Conservation (phyloP, 1,140 invertebrate genomes). For the Berghia stephanieae region DNA sequence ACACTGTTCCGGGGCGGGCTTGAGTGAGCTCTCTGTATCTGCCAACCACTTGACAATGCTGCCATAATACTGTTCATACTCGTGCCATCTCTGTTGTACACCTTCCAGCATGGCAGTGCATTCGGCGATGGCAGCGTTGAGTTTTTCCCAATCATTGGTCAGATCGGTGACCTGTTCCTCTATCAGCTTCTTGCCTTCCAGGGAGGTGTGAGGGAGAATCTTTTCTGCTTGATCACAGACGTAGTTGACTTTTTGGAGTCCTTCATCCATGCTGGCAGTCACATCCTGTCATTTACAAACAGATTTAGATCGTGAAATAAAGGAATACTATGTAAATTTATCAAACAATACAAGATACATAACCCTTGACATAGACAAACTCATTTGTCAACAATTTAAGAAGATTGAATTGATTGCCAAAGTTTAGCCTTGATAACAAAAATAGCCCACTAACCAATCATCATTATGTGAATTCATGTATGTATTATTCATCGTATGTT, state of each 20-base stretch:
- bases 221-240: conserved; percentile 77
- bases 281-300: no score
- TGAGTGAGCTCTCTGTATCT: conserved; percentile 66
- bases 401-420: no score
- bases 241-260: conserved; percentile 59
- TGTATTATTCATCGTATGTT: no score
- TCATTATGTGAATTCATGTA: no score
- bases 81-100: conserved; percentile 83
- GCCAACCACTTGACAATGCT: conserved; percentile 83
- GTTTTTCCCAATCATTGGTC: conserved; percentile 86
- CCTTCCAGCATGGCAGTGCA: conserved; percentile 81
- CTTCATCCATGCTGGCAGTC: conserved; percentile 59
- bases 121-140: conserved; percentile 83
- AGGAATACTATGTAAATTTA: no score
- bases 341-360: no score
- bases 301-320: no score
- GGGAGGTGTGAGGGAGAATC: conserved; percentile 82
- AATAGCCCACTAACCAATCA: no score
- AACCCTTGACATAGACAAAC: no score
- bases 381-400: no score
- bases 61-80: conserved; percentile 81
- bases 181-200: conserved; percentile 86
- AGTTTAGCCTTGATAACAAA: no score
- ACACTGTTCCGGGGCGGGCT: conserved; percentile 71
- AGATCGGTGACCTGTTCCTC: conserved; percentile 85